These are phyloP conservation scores for Epistrophe eligans DNA, from an alignment of 2,888 invertebrate genomes.

Conservation along the genomic window DNA sequence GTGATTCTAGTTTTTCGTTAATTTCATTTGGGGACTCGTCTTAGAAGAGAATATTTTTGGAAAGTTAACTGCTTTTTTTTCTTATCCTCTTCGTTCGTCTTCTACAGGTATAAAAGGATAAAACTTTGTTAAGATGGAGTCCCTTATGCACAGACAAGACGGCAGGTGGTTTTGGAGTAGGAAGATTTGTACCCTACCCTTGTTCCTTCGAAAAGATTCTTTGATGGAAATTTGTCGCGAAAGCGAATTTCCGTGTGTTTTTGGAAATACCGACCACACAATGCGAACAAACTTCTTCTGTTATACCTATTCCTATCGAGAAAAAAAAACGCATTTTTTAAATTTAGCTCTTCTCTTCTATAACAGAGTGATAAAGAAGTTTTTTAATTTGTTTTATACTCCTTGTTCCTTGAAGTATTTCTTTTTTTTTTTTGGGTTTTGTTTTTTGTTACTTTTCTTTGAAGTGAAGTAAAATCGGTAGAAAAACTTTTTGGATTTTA, in stretches of 20 bases:
- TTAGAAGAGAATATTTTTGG: not conserved
- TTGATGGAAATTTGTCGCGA: slow-evolving; percentile 70
- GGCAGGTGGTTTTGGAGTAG: not conserved
- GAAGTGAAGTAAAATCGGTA: slow-evolving; percentile 52
- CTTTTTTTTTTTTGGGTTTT: not conserved
- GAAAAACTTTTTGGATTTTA: slow-evolving; percentile 52
- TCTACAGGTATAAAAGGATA: slow-evolving; percentile 30
- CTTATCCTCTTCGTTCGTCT: not conserved
- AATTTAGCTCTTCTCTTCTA: slow-evolving; percentile 32
- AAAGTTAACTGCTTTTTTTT: slow-evolving; percentile 10
- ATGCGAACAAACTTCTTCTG: slow-evolving; percentile 45
- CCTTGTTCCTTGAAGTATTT: slow-evolving; percentile 24
- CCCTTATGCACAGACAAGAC: not conserved
- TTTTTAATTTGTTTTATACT: slow-evolving; percentile 46
- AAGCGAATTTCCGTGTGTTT: slow-evolving; percentile 71
- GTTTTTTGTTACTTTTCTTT: slow-evolving; percentile 8
- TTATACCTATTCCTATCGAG: not conserved
- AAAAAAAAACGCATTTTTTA: slow-evolving; percentile 10
- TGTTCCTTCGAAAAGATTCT: not conserved
- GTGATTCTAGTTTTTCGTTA: slow-evolving; percentile 56
- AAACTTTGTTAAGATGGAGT: slow-evolving; percentile 27
- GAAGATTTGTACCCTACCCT: not conserved
- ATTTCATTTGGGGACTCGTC: slow-evolving; percentile 41
- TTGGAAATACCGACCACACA: slow-evolving; percentile 31
- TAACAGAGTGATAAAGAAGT: slow-evolving; percentile 61